These are phyloP conservation scores for Gambusia affinis DNA, from an alignment of 2,113 vertebrate species.

Conservation along the genomic window DNA sequence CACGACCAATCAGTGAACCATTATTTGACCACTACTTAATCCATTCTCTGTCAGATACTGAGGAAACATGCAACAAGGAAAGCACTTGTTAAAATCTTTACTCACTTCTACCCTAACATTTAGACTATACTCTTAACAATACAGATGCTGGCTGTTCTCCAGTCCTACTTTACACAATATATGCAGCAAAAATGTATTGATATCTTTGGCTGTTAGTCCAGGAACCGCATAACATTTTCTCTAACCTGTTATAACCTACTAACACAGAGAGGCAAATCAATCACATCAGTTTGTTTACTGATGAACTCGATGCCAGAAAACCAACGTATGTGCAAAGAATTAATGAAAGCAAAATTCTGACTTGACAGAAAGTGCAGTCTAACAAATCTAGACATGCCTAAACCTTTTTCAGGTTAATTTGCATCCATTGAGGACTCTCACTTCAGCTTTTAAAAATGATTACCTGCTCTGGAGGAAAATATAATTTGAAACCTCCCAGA, in stretches of 20 bases:
- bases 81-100: neutral
- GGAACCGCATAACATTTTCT: constrained; percentile 1
- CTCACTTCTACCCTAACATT: neutral
- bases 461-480: constrained; percentile 1
- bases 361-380: neutral
- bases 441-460: constrained; percentile 9
- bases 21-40: neutral
- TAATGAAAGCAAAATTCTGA: constrained; percentile 15
- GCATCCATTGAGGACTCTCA: neutral
- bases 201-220: constrained; percentile 1
- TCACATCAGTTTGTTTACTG: constrained; percentile 10
- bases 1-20: neutral
- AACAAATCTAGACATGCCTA: constrained; percentile 2
- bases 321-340: neutral
- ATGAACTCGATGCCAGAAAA: neutral
- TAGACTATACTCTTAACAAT: neutral
- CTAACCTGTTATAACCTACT: constrained; percentile 30
- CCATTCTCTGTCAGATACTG: neutral
- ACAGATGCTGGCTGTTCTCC: neutral
- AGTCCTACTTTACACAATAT: neutral
- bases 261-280: constrained; percentile 22
- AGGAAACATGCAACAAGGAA: neutral
- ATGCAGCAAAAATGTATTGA: neutral
- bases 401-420: neutral
- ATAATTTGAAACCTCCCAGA: constrained; percentile 6